Percentiles rank a stretch among this genome's conserved stretches.
Conservation (phyloP, 2,888 invertebrate genomes). For the Allophyes oxyacanthae region DNA sequence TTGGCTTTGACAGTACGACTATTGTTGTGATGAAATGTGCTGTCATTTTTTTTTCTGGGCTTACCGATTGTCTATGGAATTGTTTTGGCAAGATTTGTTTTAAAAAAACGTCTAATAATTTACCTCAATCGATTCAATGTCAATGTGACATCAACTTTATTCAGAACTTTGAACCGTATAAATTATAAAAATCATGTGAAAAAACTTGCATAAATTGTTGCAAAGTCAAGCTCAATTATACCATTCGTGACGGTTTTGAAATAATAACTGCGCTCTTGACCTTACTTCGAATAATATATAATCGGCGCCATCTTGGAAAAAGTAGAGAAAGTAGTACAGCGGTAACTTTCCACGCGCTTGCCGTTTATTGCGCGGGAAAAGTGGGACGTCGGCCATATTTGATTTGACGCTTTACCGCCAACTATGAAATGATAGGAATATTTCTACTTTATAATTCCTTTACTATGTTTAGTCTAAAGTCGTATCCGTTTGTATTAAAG, state of each 20-base stretch:
- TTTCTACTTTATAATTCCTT: constrained; percentile 28
- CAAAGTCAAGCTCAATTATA: constrained; percentile 40
- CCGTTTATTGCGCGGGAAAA: constrained; percentile 85
- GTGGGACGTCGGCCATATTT: constrained; percentile 86
- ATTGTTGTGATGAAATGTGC: constrained; percentile 39
- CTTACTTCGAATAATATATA: constrained; percentile 77
- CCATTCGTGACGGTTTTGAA: constrained; percentile 48
- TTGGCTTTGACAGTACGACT: constrained; percentile 59
- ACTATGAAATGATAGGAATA: constrained; percentile 58
- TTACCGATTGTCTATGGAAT: too few species aligned
- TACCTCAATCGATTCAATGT: constrained; percentile 9
- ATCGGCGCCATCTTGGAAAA: constrained; percentile 86
- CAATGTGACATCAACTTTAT: constrained; percentile 39
- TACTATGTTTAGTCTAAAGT: too few species aligned
- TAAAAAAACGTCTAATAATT: too few species aligned
- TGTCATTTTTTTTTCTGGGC: constrained; percentile 1
- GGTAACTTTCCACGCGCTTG: constrained; percentile 87
- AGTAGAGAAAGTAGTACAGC: constrained; percentile 89
- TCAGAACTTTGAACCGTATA: constrained; percentile 28
- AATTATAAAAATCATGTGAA: constrained; percentile 20
- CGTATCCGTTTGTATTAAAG: too few species aligned
- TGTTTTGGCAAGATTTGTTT: too few species aligned
- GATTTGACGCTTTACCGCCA: constrained; percentile 78
- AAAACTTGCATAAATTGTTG: constrained; percentile 20
- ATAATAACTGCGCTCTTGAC: constrained; percentile 75